phyloP scores from a whole-genome alignment of 2,113 vertebrate species.

The Mohoua ochrocephala region DNA sequence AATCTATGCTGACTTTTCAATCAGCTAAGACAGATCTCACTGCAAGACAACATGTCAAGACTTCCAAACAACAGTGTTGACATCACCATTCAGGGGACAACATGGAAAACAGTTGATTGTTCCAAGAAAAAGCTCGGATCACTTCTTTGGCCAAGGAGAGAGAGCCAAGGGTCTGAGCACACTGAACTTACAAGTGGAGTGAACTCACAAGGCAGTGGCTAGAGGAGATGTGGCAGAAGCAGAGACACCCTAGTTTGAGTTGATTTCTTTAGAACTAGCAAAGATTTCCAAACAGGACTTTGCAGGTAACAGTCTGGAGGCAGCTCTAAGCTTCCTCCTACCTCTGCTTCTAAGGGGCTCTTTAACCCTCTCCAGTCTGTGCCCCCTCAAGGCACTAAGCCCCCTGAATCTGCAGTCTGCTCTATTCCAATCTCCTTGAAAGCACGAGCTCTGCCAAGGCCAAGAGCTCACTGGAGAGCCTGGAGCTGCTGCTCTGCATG shows the following conservation, averaged over 20 bases:
- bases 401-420: background rate
- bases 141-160: background rate
- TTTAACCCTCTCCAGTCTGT: background rate
- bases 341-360: background rate
- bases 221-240: background rate
- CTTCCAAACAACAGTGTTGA: background rate
- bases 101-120: background rate
- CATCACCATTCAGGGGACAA: background rate
- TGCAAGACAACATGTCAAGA: background rate
- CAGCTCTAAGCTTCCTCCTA: background rate
- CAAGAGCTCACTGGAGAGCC: background rate
- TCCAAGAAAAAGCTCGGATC: background rate
- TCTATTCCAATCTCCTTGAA: background rate
- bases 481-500: background rate
- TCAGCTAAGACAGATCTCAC: background rate
- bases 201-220: background rate
- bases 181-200: background rate
- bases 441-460: background rate
- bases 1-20: background rate
- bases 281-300: background rate
- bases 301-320: background rate
- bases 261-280: background rate
- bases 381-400: background rate
- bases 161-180: background rate
- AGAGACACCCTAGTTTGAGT: background rate